Conservation (phyloP, 1,140 invertebrate genomes). For the Scaptodrosophila lebanonensis region DNA sequence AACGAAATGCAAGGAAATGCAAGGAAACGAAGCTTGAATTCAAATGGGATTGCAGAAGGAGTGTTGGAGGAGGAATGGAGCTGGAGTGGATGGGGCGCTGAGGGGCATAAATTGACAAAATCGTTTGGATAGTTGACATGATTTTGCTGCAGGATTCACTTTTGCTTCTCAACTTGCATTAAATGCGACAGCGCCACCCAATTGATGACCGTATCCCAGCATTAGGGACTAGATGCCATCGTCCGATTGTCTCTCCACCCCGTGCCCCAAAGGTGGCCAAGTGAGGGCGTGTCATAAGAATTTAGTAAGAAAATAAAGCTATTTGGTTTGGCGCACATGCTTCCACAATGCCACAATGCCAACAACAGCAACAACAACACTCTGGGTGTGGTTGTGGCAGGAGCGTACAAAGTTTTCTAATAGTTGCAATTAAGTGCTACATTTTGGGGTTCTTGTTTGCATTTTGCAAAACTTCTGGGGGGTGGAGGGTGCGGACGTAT, state of each 20-base stretch:
- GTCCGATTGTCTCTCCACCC: not conserved
- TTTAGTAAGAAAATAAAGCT: constrained; percentile 60
- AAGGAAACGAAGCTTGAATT: constrained; percentile 3
- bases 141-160: constrained; percentile 4
- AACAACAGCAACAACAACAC: constrained; percentile 20
- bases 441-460: constrained; percentile 62
- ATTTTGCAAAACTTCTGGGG: constrained; percentile 18
- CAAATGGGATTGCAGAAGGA: constrained; percentile 1
- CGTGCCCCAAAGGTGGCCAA: too few relatives aligned
- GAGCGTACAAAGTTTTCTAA: constrained; percentile 36
- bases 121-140: constrained; percentile 4
- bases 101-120: constrained; percentile 39
- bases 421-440: constrained; percentile 66
- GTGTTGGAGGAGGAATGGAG: not conserved
- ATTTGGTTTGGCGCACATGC: constrained; percentile 37
- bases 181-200: not conserved
- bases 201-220: too few relatives aligned
- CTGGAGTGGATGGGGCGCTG: constrained; percentile 4
- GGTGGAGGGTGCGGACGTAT: too few relatives aligned
- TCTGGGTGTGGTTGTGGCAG: not conserved
- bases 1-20: constrained; percentile 21
- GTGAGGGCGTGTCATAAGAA: constrained; percentile 27
- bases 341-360: constrained; percentile 27
- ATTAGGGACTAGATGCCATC: too few relatives aligned
- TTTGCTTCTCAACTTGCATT: not conserved